phyloP scores from a whole-genome alignment of 2,113 vertebrate species.

The Sinocyclocheilus maitianheensis region DNA sequence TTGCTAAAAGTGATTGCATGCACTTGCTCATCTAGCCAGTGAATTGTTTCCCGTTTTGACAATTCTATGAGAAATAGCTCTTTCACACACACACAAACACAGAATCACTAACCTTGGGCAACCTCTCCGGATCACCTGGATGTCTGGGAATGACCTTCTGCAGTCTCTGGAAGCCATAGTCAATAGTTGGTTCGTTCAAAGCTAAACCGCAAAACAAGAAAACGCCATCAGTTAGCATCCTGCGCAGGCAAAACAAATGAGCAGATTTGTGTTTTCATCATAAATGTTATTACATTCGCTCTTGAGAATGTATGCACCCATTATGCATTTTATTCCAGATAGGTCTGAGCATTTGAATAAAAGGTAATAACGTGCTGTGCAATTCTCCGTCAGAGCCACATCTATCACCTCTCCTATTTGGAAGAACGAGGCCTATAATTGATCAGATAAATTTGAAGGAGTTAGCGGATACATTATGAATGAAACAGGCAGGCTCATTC shows the following conservation, averaged over 20 bases:
- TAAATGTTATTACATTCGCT: no score
- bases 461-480: no score
- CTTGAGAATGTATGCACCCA: no score
- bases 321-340: no score
- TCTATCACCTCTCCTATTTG: no score
- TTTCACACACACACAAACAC: conserved; percentile 13
- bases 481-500: not conserved
- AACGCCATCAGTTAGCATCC: not conserved
- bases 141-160: conserved; percentile 99
- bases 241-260: conserved; percentile 6
- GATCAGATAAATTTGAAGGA: no score
- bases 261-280: conserved; percentile 15
- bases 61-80: conserved; percentile 55
- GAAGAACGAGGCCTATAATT: no score
- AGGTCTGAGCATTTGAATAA: no score
- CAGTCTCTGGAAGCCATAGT: conserved; percentile 99
- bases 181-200: conserved; percentile 98
- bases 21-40: conserved; percentile 49
- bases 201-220: conserved; percentile 70
- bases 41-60: conserved; percentile 53
- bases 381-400: no score
- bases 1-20: conserved; percentile 55
- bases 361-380: no score
- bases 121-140: conserved; percentile 98
- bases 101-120: conserved; percentile 94